Base-by-base conservation (phyloP, 2,113 vertebrate genomes). In the Hippocampus zosterae region DNA sequence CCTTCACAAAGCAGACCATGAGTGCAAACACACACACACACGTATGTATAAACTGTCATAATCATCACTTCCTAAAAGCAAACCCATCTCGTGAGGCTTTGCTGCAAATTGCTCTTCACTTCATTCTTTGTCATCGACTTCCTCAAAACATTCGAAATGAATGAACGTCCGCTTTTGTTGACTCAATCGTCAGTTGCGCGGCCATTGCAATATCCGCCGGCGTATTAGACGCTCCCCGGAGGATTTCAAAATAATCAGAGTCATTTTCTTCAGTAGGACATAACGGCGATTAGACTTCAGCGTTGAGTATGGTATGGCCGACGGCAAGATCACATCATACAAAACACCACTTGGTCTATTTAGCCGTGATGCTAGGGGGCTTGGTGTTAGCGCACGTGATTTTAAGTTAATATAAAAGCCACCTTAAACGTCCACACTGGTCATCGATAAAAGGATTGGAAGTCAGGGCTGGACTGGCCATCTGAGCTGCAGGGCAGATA, bases 101-200 rank as follows among this genome's bases (percentile, higher is more conserved):
- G 59, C 64, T 73, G 55, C 65, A 72, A 71, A 60, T 67, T 21
- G 2, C 53, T 66, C 27, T 23, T 56, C 37, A 55, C 69, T 72
- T 27, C 19, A 50, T 55, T 25, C 52, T 29, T 72, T 82, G 69
- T 78, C 70, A 71, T 83, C 59, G 68, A 13, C 68, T 75, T 84
- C 9, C 13, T 70, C 64, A n/a, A 67, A 63, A 78, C 57, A 44
- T 82, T 84, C 50, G 67, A 67, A 76, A 86, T 76, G 73, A 79
- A 75, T 66, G 53, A 74, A 33, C 56, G 48, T 5, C n/a, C 27
- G 41, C 15, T 80, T 77, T 85, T 83, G 84, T 87, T 85, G 74
- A 77, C 78, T 71, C 79, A 78, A 83, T 85, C 74, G 80, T 79
- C 78, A 78, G 42, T 72, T 69, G 72, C 55, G 69, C 69, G 41